Evolutionary conservation across 2,888 invertebrate genomes (phyloP).

Genomic region (Ophion costatus): DNA sequence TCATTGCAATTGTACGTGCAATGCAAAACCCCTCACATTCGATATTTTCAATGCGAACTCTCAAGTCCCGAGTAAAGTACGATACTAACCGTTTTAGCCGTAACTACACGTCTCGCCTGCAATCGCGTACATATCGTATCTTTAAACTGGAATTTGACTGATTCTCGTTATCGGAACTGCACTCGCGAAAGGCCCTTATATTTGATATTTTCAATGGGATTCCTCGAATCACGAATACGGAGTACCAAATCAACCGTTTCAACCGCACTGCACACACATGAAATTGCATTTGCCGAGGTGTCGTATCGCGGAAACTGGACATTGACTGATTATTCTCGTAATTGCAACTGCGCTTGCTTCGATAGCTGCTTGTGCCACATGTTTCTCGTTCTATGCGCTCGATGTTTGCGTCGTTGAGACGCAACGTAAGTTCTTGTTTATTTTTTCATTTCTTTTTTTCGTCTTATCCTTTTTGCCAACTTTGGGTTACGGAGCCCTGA

Average conservation of each 20-base stretch:
- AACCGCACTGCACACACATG: too few species aligned
- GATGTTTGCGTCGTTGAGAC: too few species aligned
- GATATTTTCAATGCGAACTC: neutral
- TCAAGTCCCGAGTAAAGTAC: neutral
- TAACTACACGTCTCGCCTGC: neutral
- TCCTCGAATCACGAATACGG: neutral
- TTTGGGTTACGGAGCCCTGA: too few species aligned
- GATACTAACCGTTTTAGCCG: neutral
- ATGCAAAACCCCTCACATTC: neutral
- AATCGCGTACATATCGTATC: neutral
- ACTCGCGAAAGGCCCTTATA: neutral
- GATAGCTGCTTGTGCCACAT: neutral
- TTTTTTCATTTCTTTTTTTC: too few species aligned
- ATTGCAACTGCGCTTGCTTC: neutral
- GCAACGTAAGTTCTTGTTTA: too few species aligned
- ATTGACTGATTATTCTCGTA: neutral
- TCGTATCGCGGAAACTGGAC: neutral
- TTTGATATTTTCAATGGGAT: neutral
- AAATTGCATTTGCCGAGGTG: too few species aligned
- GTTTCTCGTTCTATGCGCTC: conserved; percentile 12
- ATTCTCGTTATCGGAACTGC: neutral
- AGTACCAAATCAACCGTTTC: neutral
- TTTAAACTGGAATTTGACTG: neutral
- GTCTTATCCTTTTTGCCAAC: too few species aligned
- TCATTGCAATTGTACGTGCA: neutral